Evolutionary conservation across 2,888 invertebrate genomes (phyloP).

Genomic region (Orthosia incerta): DNA sequence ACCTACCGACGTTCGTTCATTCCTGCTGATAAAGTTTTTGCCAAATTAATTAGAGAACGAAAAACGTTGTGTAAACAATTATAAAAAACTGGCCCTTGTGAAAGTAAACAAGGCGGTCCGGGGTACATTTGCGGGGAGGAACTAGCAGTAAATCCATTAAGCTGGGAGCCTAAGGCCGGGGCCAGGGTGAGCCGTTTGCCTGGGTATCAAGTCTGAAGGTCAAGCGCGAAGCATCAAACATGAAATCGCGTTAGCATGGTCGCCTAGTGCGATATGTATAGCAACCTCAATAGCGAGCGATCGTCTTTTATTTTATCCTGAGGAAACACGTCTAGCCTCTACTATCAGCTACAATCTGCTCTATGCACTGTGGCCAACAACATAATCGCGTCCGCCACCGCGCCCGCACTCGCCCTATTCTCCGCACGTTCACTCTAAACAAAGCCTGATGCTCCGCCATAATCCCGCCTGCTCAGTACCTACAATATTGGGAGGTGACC

Average conservation of each 20-base stretch:
- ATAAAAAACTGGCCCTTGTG: slow-evolving; percentile 23
- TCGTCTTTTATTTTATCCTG: neutral
- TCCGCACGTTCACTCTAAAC: neutral
- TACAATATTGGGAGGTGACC: slow-evolving; percentile 67
- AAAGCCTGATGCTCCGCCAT: slow-evolving; percentile 66
- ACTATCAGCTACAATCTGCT: neutral
- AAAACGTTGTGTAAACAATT: slow-evolving; percentile 31
- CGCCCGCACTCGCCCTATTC: neutral
- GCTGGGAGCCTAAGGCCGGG: slow-evolving; percentile 58
- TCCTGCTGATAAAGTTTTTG: slow-evolving; percentile 7
- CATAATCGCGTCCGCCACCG: neutral
- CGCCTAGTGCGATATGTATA: neutral
- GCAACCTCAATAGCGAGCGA: too few relatives aligned
- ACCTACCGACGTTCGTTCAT: slow-evolving; percentile 13
- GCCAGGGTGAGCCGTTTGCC: neutral
- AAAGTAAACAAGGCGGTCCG: slow-evolving; percentile 62
- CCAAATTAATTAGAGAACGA: slow-evolving; percentile 6
- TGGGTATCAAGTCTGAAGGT: neutral
- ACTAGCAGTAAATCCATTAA: slow-evolving; percentile 79
- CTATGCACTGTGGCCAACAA: neutral
- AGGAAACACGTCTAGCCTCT: neutral
- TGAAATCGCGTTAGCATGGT: neutral
- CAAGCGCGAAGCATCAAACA: neutral
- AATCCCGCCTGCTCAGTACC: slow-evolving; percentile 71
- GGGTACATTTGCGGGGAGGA: slow-evolving; percentile 69